Base-by-base conservation (phyloP, 2,113 vertebrate species). In the Nycticebus coucang region DNA sequence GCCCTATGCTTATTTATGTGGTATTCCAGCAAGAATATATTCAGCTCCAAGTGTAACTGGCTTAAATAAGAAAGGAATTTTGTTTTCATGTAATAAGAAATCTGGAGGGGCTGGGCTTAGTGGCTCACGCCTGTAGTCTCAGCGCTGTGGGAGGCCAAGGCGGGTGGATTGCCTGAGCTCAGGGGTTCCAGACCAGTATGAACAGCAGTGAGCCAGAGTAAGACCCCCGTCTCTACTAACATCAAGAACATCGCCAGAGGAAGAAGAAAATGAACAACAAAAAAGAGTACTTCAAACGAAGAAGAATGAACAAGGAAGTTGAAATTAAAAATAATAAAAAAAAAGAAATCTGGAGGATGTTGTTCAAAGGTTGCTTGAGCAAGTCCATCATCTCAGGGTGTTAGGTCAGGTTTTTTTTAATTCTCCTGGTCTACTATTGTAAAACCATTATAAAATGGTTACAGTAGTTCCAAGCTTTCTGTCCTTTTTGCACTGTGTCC, bases 71-170 rank as follows among this genome's bases (percentile, higher is more conserved):
- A 81, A 84, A 66, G 30, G 12, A 35, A 83, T 79, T 81, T 79
- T 59, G 84, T 90, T 92, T 89, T 71, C 59, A 84, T 41, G 22
- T 45, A 45, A 79, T 50, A 78, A 72, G 71, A 96, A 94, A 13
- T 55, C 59, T 75, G 30, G 45, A 93, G 5, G 17, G n/a, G n/a
- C n/a, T n/a, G n/a, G n/a, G n/a, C n/a, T n/a, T n/a, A n/a, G n/a
- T n/a, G n/a, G n/a, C n/a, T n/a, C n/a, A n/a, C n/a, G n/a, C n/a
- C n/a, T n/a, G n/a, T n/a, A n/a, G n/a, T n/a, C n/a, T n/a, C n/a
- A n/a, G n/a, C n/a, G n/a, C n/a, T n/a, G n/a, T n/a, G n/a, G n/a
- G n/a, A n/a, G n/a, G n/a, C n/a, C n/a, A n/a, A n/a, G n/a, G n/a
- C n/a, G n/a, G n/a, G n/a, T n/a, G n/a, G n/a, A n/a, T n/a, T n/a